A percentile compares a stretch with the other conserved stretches of the same genome.
These are phyloP conservation scores for Trinectes maculatus DNA, from an alignment of 2,113 vertebrate species.

Conservation along the genomic window DNA sequence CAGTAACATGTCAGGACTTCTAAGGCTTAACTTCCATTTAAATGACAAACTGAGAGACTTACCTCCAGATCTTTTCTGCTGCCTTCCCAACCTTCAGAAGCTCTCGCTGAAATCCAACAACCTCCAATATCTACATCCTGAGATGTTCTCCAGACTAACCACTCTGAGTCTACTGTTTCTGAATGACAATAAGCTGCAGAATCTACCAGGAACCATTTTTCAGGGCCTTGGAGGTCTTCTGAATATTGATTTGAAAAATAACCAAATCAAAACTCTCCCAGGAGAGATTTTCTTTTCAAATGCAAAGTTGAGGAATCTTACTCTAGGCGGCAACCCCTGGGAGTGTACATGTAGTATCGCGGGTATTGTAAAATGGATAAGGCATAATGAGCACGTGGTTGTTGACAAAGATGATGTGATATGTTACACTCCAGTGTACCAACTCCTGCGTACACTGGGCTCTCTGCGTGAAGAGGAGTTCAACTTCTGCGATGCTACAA, in stretches of 20 bases:
- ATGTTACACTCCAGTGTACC: constrained; percentile 61
- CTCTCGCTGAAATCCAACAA: constrained; percentile 83
- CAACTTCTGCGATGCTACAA: constrained; percentile 30
- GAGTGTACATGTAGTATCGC: constrained; percentile 84
- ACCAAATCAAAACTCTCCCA: constrained; percentile 64
- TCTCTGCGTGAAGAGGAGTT: constrained; percentile 62
- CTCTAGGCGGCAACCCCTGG: constrained; percentile 85
- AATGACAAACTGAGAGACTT: constrained; percentile 81
- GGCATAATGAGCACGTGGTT: constrained; percentile 61
- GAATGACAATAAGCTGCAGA: constrained; percentile 73
- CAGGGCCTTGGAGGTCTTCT: constrained; percentile 70
- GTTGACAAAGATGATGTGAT: constrained; percentile 51
- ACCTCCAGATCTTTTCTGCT: constrained; percentile 82
- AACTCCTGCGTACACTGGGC: constrained; percentile 33
- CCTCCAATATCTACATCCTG: constrained; percentile 79
- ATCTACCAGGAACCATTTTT: constrained; percentile 81
- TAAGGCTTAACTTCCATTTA: constrained; percentile 77
- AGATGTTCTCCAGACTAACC: constrained; percentile 80
- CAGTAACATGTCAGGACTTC: constrained; percentile 86
- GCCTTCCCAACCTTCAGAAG: constrained; percentile 78
- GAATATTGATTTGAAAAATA: constrained; percentile 68
- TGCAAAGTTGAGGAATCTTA: constrained; percentile 28
- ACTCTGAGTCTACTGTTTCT: constrained; percentile 78
- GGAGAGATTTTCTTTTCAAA: constrained; percentile 67
- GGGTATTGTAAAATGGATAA: constrained; percentile 84